Conservation (phyloP, 2,797 vertebrate species). For the Urocyon cinereoargenteus region DNA sequence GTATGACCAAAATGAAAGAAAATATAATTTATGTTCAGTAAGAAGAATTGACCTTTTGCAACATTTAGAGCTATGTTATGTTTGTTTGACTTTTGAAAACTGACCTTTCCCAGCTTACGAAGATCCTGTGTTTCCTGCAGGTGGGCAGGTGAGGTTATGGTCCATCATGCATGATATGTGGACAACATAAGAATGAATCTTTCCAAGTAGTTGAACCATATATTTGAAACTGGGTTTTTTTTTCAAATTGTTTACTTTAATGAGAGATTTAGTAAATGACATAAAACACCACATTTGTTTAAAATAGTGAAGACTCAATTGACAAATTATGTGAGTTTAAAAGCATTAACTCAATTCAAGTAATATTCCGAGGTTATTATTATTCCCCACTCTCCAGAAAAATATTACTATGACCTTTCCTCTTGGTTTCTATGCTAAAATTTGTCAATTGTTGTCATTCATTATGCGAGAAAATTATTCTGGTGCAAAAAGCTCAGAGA, state of each 20-base stretch:
- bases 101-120: not conserved
- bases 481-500: not conserved
- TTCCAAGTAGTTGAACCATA: not conserved
- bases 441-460: too few species aligned
- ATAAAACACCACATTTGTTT: not conserved
- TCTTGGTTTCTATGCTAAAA: not conserved
- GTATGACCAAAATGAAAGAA: not conserved
- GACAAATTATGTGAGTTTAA: not conserved
- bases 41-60: not conserved
- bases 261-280: not conserved
- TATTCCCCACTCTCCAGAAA: not conserved
- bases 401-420: not conserved
- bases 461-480: not conserved
- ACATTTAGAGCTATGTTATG: not conserved
- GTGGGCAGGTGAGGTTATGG: not conserved
- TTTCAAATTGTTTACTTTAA: not conserved
- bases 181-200: not conserved
- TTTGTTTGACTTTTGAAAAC: not conserved
- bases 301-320: not conserved
- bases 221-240: not conserved
- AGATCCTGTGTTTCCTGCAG: not conserved
- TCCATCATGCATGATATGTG: not conserved
- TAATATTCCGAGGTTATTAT: not conserved
- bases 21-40: not conserved
- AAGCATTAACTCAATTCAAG: not conserved